These are phyloP conservation scores for Steatocranus sp. DNA, from an alignment of 2,797 vertebrate genomes.

Conservation along the genomic window DNA sequence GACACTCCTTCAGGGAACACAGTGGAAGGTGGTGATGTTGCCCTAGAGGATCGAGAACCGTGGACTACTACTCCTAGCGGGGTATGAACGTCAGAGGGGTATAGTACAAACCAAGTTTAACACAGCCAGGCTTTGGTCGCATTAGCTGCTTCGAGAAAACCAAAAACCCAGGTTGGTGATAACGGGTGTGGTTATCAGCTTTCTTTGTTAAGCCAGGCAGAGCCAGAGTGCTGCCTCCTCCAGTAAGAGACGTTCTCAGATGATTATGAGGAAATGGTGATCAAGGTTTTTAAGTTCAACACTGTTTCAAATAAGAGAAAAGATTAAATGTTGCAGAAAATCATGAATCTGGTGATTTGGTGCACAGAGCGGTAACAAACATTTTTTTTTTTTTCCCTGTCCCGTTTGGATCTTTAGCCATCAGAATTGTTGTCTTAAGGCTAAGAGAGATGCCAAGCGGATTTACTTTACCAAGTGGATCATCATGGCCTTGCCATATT, in stretches of 20 bases:
- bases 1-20: neutral
- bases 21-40: neutral
- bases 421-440: too few relatives aligned
- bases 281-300: neutral
- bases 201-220: neutral
- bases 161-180: neutral
- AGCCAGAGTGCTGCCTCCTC: neutral
- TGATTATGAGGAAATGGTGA: neutral
- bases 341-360: neutral
- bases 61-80: neutral
- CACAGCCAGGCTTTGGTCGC: neutral
- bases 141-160: neutral
- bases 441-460: too few relatives aligned
- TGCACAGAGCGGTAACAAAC: neutral
- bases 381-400: too few relatives aligned
- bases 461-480: too few relatives aligned
- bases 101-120: neutral
- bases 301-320: neutral
- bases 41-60: neutral
- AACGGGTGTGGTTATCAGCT: neutral
- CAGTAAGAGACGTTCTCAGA: neutral
- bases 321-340: neutral
- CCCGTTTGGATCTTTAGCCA: too few relatives aligned
- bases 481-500: too few relatives aligned
- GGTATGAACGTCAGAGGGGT: neutral